Conservation (phyloP, 2,797 vertebrate species). For the Halcyon leucocephala region DNA sequence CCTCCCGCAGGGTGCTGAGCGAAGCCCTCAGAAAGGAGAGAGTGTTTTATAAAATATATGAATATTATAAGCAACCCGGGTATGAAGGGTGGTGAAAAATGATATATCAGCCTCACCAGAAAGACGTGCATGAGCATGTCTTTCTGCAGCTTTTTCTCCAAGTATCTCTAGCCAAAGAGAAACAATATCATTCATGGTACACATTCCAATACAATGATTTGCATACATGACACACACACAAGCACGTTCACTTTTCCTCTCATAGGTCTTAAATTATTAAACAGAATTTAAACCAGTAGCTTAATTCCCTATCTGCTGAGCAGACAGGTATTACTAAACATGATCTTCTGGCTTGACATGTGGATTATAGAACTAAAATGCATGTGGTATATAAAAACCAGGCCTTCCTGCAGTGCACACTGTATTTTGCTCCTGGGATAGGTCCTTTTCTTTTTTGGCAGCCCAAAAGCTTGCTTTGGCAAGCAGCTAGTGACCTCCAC, state of each 20-base stretch:
- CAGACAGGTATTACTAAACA: not conserved
- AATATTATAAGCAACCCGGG: no score
- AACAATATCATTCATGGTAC: not conserved
- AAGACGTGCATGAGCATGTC: not conserved
- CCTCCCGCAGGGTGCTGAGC: not conserved
- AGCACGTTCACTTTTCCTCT: not conserved
- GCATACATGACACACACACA: not conserved
- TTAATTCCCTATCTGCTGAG: not conserved
- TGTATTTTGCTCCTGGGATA: not conserved
- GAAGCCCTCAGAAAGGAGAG: not conserved
- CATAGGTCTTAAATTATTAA: not conserved
- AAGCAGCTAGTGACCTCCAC: not conserved
- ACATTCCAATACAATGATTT: not conserved
- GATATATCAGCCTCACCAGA: not conserved
- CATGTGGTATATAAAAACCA: not conserved
- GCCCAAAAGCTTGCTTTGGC: not conserved
- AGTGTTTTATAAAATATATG: not conserved
- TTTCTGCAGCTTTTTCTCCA: not conserved
- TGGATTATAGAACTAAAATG: not conserved
- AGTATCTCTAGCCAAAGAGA: not conserved
- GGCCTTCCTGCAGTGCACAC: rapidly evolving
- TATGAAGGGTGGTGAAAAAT: not conserved
- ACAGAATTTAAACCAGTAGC: not conserved
- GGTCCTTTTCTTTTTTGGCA: not conserved
- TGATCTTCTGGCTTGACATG: not conserved